Conservation (phyloP, 2,113 vertebrate genomes). For the Melanerpes formicivorus region DNA sequence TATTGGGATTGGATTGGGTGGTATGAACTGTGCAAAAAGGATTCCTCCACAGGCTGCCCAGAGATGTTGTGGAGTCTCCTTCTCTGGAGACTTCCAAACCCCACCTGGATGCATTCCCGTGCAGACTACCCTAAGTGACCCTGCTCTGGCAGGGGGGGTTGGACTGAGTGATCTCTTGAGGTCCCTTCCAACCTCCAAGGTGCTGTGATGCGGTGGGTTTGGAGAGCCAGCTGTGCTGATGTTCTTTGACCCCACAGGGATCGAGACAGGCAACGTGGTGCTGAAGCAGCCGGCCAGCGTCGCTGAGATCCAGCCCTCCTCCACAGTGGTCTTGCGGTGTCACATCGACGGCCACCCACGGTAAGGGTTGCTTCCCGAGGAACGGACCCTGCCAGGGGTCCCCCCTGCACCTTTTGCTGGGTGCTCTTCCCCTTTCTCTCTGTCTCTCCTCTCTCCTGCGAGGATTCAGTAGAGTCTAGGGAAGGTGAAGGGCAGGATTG, state of each 20-base stretch:
- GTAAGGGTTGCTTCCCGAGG: constrained; percentile 77
- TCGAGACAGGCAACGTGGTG: constrained; percentile 88
- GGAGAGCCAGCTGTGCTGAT: background rate
- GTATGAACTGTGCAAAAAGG: background rate
- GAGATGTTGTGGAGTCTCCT: too few relatives aligned
- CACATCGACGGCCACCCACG: constrained; percentile 95
- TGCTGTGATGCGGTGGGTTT: background rate
- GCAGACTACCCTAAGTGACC: too few relatives aligned
- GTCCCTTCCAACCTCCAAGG: too few relatives aligned
- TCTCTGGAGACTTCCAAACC: too few relatives aligned
- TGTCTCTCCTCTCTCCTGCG: constrained; percentile 30
- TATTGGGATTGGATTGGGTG: rapidly evolving
- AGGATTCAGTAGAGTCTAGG: constrained; percentile 48
- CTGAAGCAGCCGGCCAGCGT: constrained; percentile 86
- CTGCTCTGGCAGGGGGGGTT: too few relatives aligned
- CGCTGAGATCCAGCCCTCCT: constrained; percentile 88
- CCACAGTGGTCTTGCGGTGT: constrained; percentile 86
- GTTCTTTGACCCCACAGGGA: constrained; percentile 78
- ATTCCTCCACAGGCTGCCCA: background rate
- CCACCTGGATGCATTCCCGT: too few relatives aligned
- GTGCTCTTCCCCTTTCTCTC: background rate
- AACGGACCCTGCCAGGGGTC: background rate
- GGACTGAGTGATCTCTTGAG: too few relatives aligned
- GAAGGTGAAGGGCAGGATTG: constrained; percentile 53
- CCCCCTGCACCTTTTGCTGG: background rate